Evolutionary conservation across 2,113 vertebrate species (phyloP).

Genomic region (Clarias magur): DNA sequence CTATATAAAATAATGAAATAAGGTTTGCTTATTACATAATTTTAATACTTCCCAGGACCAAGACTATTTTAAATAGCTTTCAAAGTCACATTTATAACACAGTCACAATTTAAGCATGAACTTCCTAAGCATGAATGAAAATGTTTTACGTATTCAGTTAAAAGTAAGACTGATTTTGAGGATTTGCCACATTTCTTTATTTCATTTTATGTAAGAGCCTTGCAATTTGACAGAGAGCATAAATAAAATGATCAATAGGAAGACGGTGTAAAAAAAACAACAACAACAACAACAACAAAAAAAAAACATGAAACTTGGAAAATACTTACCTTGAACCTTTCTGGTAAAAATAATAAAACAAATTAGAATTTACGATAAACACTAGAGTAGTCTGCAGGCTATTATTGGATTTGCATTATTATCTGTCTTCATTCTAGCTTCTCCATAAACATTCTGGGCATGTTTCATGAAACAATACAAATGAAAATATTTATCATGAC

Average conservation of each 20-base stretch:
- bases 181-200: constrained; percentile 64
- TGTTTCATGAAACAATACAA: constrained; percentile 2
- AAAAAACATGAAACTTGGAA: constrained; percentile 70
- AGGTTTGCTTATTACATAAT: not conserved
- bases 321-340: constrained; percentile 78
- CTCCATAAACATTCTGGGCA: constrained; percentile 10
- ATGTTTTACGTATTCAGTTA: not conserved
- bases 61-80: not conserved
- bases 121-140: not conserved
- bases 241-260: constrained; percentile 63
- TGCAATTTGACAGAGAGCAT: constrained; percentile 60
- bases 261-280: constrained; percentile 69
- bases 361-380: constrained; percentile 41
- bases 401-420: constrained; percentile 39
- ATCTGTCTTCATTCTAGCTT: constrained; percentile 29
- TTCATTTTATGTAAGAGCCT: constrained; percentile 58
- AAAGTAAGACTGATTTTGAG: not conserved
- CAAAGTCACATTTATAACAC: not conserved
- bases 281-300: too few species aligned
- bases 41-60: not conserved
- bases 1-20: not conserved
- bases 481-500: not conserved
- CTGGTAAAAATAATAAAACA: constrained; percentile 64
- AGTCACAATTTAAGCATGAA: not conserved
- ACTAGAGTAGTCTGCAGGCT: constrained; percentile 49